Evolutionary conservation across 37 sponge, comb jelly and placozoan species (phyloP).

Genomic region (Chondrilla cf. caribensis): DNA sequence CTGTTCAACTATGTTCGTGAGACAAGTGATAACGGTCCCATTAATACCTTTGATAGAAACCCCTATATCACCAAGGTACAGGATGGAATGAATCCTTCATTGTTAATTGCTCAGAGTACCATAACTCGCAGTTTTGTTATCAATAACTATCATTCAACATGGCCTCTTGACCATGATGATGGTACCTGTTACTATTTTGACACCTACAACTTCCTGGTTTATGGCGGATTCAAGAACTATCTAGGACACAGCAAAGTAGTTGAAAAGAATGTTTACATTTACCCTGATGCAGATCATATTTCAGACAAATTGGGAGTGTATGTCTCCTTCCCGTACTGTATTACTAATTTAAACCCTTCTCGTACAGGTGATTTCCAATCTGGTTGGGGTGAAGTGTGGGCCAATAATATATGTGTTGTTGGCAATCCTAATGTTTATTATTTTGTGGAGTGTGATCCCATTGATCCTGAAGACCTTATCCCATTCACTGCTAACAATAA

Average conservation of each 20-base stretch:
- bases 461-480: slow-evolving; percentile 18
- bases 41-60: slow-evolving; percentile 72
- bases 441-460: slow-evolving; percentile 24
- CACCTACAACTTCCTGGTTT: slow-evolving; percentile 60
- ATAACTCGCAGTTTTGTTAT: slow-evolving; percentile 60
- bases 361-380: slow-evolving; percentile 10
- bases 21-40: slow-evolving; percentile 75
- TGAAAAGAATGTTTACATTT: slow-evolving; percentile 50
- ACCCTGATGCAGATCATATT: slow-evolving; percentile 26
- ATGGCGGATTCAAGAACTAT: slow-evolving; percentile 51
- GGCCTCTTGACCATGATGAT: slow-evolving; percentile 75
- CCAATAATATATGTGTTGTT: slow-evolving; percentile 46
- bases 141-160: slow-evolving; percentile 47
- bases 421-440: slow-evolving; percentile 42
- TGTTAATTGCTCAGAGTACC: slow-evolving; percentile 27
- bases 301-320: too few relatives aligned
- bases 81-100: slow-evolving; percentile 34
- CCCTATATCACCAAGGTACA: slow-evolving; percentile 45
- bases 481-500: slow-evolving; percentile 48
- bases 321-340: background rate
- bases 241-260: slow-evolving; percentile 53
- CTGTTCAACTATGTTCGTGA: slow-evolving; percentile 71
- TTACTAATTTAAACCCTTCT: background rate
- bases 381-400: slow-evolving; percentile 57
- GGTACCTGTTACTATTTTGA: slow-evolving; percentile 64